Conservation (phyloP, 1,140 invertebrate species). For the Lineus longissimus region DNA sequence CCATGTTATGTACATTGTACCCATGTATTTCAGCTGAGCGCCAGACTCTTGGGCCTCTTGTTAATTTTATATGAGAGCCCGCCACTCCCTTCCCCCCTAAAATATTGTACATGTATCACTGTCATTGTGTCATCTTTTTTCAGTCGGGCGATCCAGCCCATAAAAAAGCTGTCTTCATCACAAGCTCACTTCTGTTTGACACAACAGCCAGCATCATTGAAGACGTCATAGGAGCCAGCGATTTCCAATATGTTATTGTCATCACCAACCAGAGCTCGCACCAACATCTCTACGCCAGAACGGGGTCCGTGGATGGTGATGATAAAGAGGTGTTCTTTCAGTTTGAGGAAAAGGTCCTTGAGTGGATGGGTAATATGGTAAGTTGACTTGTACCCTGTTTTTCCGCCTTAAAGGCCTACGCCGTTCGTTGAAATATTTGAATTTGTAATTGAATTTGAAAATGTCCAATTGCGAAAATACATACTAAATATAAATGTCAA, state of each 20-base stretch:
- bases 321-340: constrained; percentile 47
- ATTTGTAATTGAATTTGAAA: no score
- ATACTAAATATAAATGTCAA: neutral
- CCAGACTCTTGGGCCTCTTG: no score
- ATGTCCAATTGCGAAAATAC: no score
- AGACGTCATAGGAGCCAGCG: constrained; percentile 47
- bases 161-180: constrained; percentile 61
- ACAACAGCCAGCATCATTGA: constrained; percentile 57
- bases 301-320: constrained; percentile 22
- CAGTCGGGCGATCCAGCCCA: constrained; percentile 29
- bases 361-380: constrained; percentile 59
- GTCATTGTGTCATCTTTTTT: constrained; percentile 9
- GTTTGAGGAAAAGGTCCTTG: constrained; percentile 55
- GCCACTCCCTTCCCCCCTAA: no score
- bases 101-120: no score
- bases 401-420: no score
- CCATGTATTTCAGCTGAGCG: no score
- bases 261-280: constrained; percentile 55
- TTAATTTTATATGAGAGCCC: no score
- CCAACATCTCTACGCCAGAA: constrained; percentile 40
- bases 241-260: constrained; percentile 61
- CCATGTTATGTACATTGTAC: no score
- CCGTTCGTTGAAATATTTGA: no score
- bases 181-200: constrained; percentile 55
- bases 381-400: no score